phyloP scores from a whole-genome alignment of 92 coral and sea anemone genomes.

The Virgularia gustaviana region DNA sequence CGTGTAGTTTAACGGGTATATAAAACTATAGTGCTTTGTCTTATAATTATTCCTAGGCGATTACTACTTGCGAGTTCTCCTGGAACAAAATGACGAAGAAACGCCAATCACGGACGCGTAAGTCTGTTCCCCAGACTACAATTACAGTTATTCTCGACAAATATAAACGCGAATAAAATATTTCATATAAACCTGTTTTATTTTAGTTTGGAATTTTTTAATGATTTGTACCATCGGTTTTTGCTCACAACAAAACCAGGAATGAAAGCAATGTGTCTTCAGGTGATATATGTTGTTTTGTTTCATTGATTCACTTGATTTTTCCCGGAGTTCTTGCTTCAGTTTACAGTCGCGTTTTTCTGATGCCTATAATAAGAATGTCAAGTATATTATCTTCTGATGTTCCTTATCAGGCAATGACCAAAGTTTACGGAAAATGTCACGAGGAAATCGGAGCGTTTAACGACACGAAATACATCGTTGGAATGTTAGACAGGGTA shows the following conservation, averaged over 20 bases:
- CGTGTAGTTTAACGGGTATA: background rate
- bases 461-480: slow-evolving; percentile 92
- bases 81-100: slow-evolving; percentile 86
- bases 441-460: slow-evolving; percentile 94
- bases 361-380: background rate
- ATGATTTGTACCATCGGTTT: slow-evolving; percentile 94
- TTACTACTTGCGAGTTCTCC: slow-evolving; percentile 84
- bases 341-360: background rate
- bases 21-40: background rate
- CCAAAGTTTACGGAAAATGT: slow-evolving; percentile 89
- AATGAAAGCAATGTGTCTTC: slow-evolving; percentile 98
- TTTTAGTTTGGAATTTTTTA: slow-evolving; percentile 88
- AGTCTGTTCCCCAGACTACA: slow-evolving; percentile 54
- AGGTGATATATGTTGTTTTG: slow-evolving; percentile 58
- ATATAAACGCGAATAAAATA: background rate
- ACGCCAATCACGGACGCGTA: slow-evolving; percentile 82
- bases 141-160: background rate
- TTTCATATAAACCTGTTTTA: background rate
- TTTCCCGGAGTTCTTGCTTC: background rate
- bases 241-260: slow-evolving; percentile 78
- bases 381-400: background rate
- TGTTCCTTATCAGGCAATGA: slow-evolving; percentile 91
- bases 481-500: slow-evolving; percentile 98
- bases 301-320: background rate
- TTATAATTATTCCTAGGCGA: slow-evolving; percentile 62